Conservation (phyloP, 1,140 invertebrate genomes). For the Dryas iulia region DNA sequence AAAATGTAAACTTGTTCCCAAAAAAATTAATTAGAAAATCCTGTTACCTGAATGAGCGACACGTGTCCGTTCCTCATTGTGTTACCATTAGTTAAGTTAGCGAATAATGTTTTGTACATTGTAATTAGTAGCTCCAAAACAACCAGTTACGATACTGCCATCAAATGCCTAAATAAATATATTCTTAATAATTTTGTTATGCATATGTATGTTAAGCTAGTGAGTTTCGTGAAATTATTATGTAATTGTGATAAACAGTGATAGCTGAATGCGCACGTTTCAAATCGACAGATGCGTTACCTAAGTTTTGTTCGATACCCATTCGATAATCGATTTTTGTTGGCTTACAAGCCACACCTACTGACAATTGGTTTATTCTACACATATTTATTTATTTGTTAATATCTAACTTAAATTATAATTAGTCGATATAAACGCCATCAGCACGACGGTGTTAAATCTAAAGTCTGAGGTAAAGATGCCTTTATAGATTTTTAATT, state of each 20-base stretch:
- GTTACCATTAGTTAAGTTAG: conserved; percentile 80
- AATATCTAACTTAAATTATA: conserved; percentile 72
- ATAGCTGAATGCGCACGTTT: conserved; percentile 47
- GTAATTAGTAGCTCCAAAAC: conserved; percentile 70
- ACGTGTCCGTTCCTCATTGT: conserved; percentile 73
- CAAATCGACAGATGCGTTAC: conserved; percentile 8
- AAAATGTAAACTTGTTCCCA: neutral
- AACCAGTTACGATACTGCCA: conserved; percentile 79
- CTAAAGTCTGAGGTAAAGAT: conserved; percentile 80
- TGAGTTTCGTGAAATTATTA: conserved; percentile 73
- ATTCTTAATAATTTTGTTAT: conserved; percentile 67
- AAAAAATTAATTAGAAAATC: conserved; percentile 51
- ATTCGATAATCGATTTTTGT: neutral
- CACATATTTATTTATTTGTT: conserved; percentile 72
- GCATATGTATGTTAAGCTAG: conserved; percentile 59
- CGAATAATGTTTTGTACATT: conserved; percentile 69
- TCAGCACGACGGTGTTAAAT: conserved; percentile 73
- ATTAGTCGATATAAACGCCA: conserved; percentile 72
- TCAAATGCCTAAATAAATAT: conserved; percentile 77
- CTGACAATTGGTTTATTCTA: conserved; percentile 55
- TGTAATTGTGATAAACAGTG: conserved; percentile 76
- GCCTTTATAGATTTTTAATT: conserved; percentile 80
- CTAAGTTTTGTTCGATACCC: conserved; percentile 14
- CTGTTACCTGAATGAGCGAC: conserved; percentile 76
- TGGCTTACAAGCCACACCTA: conserved; percentile 11